Conservation (phyloP, 2,888 invertebrate species). For the Tetropium fuscum region DNA sequence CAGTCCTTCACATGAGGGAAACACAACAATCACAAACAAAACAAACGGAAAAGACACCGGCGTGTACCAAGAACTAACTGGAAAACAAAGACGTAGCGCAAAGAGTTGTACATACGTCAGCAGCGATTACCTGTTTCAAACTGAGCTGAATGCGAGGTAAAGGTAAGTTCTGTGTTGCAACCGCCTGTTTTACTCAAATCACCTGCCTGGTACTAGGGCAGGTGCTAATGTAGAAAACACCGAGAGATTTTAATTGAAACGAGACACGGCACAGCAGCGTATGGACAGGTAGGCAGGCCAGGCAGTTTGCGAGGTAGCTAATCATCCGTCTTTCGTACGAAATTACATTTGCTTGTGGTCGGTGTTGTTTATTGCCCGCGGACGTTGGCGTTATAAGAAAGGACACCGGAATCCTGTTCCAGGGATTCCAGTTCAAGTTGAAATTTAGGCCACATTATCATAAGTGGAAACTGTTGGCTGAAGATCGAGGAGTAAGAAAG, state of each 20-base stretch:
- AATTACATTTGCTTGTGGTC: too few relatives aligned
- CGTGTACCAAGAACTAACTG: constrained; percentile 13
- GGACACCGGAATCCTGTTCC: too few relatives aligned
- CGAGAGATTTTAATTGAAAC: constrained; percentile 8
- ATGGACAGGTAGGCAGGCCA: background rate
- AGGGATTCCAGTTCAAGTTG: too few relatives aligned
- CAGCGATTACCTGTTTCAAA: constrained; percentile 45
- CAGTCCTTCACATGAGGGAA: constrained; percentile 2
- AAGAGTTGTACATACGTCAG: constrained; percentile 35
- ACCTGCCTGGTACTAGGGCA: constrained; percentile 27
- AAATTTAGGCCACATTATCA: too few relatives aligned
- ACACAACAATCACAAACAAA: constrained; percentile 19
- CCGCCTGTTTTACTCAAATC: constrained; percentile 29
- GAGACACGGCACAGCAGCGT: background rate
- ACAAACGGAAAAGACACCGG: constrained; percentile 17
- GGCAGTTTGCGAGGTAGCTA: background rate
- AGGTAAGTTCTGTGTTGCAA: constrained; percentile 26
- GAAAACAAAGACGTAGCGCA: constrained; percentile 20
- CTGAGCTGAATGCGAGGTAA: constrained; percentile 33
- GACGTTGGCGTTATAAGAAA: too few relatives aligned
- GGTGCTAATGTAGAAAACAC: constrained; percentile 20
- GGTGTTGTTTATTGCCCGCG: too few relatives aligned
- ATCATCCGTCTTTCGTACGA: too few relatives aligned
- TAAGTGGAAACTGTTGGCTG: background rate
- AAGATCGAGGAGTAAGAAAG: too few relatives aligned